A percentile compares a stretch with the other conserved stretches of the same genome.
phyloP scores from a whole-genome alignment of 2,888 invertebrate genomes.

The Nemotelus nigrinus region DNA sequence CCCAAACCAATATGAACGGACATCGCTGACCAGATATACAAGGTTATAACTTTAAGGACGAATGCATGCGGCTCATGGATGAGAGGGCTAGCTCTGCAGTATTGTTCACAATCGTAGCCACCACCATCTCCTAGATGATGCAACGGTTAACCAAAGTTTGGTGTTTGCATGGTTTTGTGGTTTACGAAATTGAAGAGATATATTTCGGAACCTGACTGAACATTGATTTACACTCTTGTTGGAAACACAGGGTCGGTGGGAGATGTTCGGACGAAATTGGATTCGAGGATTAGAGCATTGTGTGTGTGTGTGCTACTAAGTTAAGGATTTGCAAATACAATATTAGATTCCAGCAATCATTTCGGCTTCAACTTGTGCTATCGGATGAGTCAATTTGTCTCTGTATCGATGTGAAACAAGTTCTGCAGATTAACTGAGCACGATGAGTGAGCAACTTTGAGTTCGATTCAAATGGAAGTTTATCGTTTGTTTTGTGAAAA shows the following conservation, averaged over 20 bases:
- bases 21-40: not conserved
- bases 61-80: not conserved
- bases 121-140: not conserved
- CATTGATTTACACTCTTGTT: slow-evolving; percentile 30
- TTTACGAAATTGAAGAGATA: slow-evolving; percentile 29
- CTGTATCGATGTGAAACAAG: not conserved
- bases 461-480: too few species aligned
- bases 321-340: not conserved
- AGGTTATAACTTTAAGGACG: slow-evolving; percentile 20
- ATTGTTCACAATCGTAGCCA: not conserved
- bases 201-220: slow-evolving; percentile 17
- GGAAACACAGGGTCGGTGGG: not conserved
- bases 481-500: too few species aligned
- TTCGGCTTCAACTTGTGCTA: not conserved
- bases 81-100: not conserved
- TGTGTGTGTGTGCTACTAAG: slow-evolving; percentile 8
- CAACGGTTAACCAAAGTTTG: slow-evolving; percentile 31
- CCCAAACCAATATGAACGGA: not conserved
- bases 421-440: too few species aligned
- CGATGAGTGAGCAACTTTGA: too few species aligned
- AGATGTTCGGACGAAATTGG: not conserved
- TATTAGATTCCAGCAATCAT: not conserved
- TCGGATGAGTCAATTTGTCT: not conserved
- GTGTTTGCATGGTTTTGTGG: slow-evolving; percentile 28
- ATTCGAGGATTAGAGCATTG: not conserved